Conservation (phyloP, 2,113 vertebrate species). For the Forbesichthys agassizii region DNA sequence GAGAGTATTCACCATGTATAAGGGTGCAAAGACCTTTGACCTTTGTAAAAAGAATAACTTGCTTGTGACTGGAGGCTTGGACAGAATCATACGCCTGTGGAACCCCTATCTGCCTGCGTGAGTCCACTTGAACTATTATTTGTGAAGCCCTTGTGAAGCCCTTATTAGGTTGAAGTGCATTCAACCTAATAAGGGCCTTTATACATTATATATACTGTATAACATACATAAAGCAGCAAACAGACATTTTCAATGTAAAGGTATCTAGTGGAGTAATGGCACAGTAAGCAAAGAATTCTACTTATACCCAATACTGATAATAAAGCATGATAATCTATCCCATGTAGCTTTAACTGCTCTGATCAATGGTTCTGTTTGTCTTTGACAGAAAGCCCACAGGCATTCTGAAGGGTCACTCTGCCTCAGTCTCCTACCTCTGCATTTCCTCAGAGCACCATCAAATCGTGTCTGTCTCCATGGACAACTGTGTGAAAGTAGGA, state of each 20-base stretch:
- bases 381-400: constrained; percentile 69
- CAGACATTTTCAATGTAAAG: too few relatives aligned
- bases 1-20: constrained; percentile 63
- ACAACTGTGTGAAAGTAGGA: constrained; percentile 73
- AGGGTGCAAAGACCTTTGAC: constrained; percentile 76
- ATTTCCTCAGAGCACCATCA: constrained; percentile 71
- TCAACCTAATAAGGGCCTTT: neutral
- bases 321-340: neutral
- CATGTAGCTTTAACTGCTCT: neutral
- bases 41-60: constrained; percentile 70
- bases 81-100: constrained; percentile 74
- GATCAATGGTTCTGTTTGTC: constrained; percentile 1
- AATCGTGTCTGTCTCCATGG: constrained; percentile 73
- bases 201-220: too few relatives aligned
- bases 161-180: neutral
- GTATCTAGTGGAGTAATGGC: too few relatives aligned
- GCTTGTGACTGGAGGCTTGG: constrained; percentile 77
- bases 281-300: too few relatives aligned
- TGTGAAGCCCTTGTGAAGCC: neutral
- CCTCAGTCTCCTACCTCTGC: constrained; percentile 69
- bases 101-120: constrained; percentile 73
- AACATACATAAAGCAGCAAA: too few relatives aligned
- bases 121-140: constrained; percentile 15
- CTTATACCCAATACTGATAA: too few relatives aligned
- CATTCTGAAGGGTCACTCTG: constrained; percentile 73